These are phyloP conservation scores for Acrocephalus arundinaceus DNA, from an alignment of 2,113 vertebrate genomes.

Conservation along the genomic window DNA sequence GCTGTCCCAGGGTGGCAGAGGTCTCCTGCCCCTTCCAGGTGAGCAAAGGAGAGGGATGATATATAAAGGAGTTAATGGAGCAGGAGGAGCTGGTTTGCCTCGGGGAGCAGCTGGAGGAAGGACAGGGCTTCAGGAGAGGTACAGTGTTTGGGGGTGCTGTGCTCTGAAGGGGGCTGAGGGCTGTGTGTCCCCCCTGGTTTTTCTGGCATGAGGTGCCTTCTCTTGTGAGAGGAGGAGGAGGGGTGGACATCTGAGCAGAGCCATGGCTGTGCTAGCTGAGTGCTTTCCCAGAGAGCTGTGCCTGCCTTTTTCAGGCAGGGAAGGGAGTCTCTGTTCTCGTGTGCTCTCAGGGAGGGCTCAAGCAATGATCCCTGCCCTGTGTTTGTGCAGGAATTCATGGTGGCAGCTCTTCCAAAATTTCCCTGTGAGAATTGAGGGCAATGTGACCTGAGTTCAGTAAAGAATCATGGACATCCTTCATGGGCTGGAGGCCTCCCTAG, in stretches of 20 bases:
- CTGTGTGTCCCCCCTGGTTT: background rate
- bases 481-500: background rate
- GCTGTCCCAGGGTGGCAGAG: background rate
- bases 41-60: background rate
- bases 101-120: background rate
- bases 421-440: rapidly evolving
- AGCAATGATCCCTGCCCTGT: background rate
- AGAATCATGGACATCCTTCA: rapidly evolving
- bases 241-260: background rate
- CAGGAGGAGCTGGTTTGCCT: rapidly evolving
- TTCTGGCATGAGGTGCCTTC: background rate
- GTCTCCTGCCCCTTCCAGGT: background rate
- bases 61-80: background rate
- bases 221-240: background rate
- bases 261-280: rapidly evolving
- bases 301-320: background rate
- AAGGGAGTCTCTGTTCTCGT: background rate
- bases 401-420: background rate
- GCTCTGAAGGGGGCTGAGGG: rapidly evolving
- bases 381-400: background rate
- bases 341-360: background rate
- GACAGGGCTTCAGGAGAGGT: background rate
- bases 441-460: background rate
- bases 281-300: background rate
- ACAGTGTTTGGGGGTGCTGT: background rate